Evolutionary conservation across 2,888 invertebrate species (phyloP).

Genomic region (Eupelmus urozonus): DNA sequence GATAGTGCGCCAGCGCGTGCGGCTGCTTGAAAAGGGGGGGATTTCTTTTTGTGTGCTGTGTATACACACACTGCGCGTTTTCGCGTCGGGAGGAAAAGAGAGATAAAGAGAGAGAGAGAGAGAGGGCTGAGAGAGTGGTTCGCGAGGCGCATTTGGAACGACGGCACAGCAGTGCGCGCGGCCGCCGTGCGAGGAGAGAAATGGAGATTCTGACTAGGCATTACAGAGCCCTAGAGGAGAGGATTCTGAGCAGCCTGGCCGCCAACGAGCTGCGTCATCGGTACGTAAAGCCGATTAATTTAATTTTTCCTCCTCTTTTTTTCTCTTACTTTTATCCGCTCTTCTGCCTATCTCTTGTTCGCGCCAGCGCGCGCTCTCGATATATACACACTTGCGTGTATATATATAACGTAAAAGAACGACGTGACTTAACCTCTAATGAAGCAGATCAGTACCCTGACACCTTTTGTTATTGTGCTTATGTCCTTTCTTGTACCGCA

Average conservation of each 20-base stretch:
- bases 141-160: not conserved
- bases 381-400: not conserved
- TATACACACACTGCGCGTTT: no score
- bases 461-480: slow-evolving; percentile 39
- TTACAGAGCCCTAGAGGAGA: slow-evolving; percentile 62
- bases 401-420: not conserved
- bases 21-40: slow-evolving; percentile 1
- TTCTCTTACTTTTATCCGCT: slow-evolving; percentile 7
- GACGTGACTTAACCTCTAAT: slow-evolving; percentile 54
- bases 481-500: slow-evolving; percentile 4
- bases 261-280: slow-evolving; percentile 68
- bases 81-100: no score
- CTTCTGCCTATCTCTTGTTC: not conserved
- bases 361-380: no score
- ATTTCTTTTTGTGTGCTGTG: slow-evolving; percentile 26
- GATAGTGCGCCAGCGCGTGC: not conserved
- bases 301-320: slow-evolving; percentile 9
- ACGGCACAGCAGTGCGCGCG: no score
- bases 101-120: no score
- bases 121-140: no score
- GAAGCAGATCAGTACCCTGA: not conserved
- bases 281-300: slow-evolving; percentile 62
- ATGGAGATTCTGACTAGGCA: slow-evolving; percentile 56
- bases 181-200: slow-evolving; percentile 15
- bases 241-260: slow-evolving; percentile 66